A percentile compares a stretch with the other conserved stretches of the same genome.
Conservation (phyloP, 2,113 vertebrate genomes). For the Callaeas wilsoni region DNA sequence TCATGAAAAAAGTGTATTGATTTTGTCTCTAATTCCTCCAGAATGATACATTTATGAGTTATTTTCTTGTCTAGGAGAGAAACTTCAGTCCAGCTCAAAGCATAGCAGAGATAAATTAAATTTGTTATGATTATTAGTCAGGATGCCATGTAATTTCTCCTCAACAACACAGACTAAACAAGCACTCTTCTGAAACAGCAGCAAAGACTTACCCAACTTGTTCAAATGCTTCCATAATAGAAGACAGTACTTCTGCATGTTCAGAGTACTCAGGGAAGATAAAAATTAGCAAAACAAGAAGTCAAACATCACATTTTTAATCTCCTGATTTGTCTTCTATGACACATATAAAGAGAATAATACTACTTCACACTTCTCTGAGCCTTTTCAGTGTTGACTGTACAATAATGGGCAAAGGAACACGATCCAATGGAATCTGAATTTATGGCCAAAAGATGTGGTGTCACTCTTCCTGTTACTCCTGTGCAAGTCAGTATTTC, state of each 20-base stretch:
- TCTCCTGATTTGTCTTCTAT: not conserved
- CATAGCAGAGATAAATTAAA: not conserved
- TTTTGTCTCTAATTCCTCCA: conserved; percentile 16
- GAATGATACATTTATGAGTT: not conserved
- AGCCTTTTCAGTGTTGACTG: not conserved
- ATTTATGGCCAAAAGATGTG: not conserved
- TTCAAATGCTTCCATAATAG: not conserved
- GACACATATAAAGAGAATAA: not conserved
- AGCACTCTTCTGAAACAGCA: not conserved
- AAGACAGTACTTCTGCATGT: not conserved
- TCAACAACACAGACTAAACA: not conserved
- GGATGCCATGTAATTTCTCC: not conserved
- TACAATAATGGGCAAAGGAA: not conserved
- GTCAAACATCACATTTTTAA: not conserved
- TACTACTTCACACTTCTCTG: not conserved
- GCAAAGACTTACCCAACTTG: not conserved
- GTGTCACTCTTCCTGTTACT: not conserved
- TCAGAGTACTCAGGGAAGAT: not conserved
- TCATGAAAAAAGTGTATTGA: not conserved
- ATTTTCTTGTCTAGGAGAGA: not conserved
- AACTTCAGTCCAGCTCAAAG: conserved; percentile 8
- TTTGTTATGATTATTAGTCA: conserved; percentile 24
- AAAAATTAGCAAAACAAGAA: not conserved
- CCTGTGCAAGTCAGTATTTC: not conserved
- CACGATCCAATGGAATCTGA: not conserved